phyloP scores from a whole-genome alignment of 1,140 invertebrate species.

The Cyphomyrmex costatus region DNA sequence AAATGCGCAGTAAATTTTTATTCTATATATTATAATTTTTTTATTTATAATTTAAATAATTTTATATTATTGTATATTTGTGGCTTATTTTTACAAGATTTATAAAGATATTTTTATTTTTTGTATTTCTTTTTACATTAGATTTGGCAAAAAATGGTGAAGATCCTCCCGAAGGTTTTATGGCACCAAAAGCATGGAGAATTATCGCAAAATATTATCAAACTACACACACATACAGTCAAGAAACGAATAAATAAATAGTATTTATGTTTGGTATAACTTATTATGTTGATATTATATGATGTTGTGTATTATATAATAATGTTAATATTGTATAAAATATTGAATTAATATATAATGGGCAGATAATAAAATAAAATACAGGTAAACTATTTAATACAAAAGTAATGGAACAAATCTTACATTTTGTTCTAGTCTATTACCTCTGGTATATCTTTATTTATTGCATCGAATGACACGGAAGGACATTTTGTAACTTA shows the following conservation, averaged over 20 bases:
- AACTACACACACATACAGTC: not conserved
- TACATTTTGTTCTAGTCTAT: conserved; percentile 49
- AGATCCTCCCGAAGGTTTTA: conserved; percentile 97
- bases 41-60: not conserved
- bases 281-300: too few relatives aligned
- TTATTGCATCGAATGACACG: conserved; percentile 62
- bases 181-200: conserved; percentile 90
- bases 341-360: not conserved
- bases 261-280: not conserved
- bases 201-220: conserved; percentile 72
- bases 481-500: conserved; percentile 64
- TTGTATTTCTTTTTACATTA: conserved; percentile 75
- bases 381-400: conserved; percentile 1
- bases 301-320: too few relatives aligned
- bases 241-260: conserved; percentile 32
- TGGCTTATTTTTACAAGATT: not conserved
- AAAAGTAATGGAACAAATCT: conserved; percentile 12
- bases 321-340: conserved; percentile 24
- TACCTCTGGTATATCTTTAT: conserved; percentile 58
- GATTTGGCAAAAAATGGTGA: conserved; percentile 93
- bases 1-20: conserved; percentile 92
- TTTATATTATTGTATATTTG: not conserved
- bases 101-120: conserved; percentile 16
- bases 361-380: not conserved
- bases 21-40: conserved; percentile 2